phyloP scores from a whole-genome alignment of 2,113 vertebrate genomes.

The Forbesichthys papilliferus region DNA sequence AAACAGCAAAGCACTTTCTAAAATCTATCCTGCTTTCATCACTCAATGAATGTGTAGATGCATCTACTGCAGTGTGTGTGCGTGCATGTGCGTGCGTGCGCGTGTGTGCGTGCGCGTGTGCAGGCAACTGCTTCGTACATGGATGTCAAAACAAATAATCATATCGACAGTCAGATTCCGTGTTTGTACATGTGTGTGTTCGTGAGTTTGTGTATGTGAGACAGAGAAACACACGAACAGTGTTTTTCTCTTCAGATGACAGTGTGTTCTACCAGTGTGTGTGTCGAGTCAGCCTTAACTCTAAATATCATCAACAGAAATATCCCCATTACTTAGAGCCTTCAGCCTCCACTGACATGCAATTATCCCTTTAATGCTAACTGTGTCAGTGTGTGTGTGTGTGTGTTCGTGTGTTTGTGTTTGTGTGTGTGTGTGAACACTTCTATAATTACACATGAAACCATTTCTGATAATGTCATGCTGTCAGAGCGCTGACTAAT shows the following conservation, averaged over 20 bases:
- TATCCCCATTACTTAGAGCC: constrained; percentile 43
- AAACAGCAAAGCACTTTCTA: constrained; percentile 8
- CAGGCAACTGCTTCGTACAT: neutral
- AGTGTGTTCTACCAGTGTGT: constrained; percentile 38
- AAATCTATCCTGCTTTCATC: neutral
- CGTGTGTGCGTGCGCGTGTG: neutral
- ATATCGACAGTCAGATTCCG: neutral
- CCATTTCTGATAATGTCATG: constrained; percentile 70
- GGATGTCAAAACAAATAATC: neutral
- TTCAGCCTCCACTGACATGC: constrained; percentile 44
- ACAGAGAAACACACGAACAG: neutral
- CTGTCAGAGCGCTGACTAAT: constrained; percentile 64
- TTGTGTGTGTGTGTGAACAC: constrained; percentile 50
- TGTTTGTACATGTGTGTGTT: constrained; percentile 2
- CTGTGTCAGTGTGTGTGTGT: constrained; percentile 18
- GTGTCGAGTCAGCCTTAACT: constrained; percentile 35
- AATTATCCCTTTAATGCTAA: constrained; percentile 56
- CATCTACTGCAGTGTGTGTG: neutral
- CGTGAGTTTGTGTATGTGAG: constrained; percentile 4
- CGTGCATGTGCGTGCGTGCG: neutral
- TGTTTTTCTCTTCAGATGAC: neutral
- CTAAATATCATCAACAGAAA: constrained; percentile 52
- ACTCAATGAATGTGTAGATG: neutral
- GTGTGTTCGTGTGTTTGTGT: constrained; percentile 28
- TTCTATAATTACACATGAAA: constrained; percentile 71